Evolutionary conservation across 2,888 invertebrate species (phyloP), one percentile per base, ranked within the genome.

Genomic region (Onthophagus sagittarius): DNA sequence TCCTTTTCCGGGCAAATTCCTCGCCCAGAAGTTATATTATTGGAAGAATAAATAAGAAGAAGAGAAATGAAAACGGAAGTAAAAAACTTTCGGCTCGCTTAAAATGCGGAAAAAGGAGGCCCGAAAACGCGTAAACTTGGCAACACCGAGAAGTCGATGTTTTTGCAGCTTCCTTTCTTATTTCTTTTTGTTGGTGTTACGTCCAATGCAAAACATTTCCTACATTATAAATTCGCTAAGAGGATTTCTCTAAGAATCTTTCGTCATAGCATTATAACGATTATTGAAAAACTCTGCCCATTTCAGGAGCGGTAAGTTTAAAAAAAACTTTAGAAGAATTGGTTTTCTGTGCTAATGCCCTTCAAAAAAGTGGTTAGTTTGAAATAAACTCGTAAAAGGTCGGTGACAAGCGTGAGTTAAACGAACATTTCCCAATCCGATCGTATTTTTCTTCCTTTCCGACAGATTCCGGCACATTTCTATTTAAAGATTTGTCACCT

Each of bases 21-120:
- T 65, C 62, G 23, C 64, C 72, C 32, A 63, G 69, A 64, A 72
- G 70, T 64, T 31, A 31, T 67, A 72, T 70, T 63, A 74, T 74
- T 74, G 72, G 65, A 64, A 62, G 74, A 70, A 74, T 72, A 74
- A 77, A 77, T 77, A 77, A 76, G 76, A 76, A 76, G 73, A 23
- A 53, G 39, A 53, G 39, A 53, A 53, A 53, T 53, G 39, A 53
- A 53, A 53, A 11, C 39, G 39, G 39, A 53, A 53, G 39, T 53
- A 53, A 53, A 53, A 53, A 53, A 53, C 39, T 53, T 53, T 53
- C 9, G 39, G 39, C 39, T 53, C 39, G 39, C 39, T 53, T 53
- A 53, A 53, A 53, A 53, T 53, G 39, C 39, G 39, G 39, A 53
- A 53, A 53, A 11, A 53, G 39, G 39, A 53, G 39, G 39, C 39